Percentiles rank a stretch among this genome's conserved stretches.
phyloP scores from a whole-genome alignment of 2,888 invertebrate species.

The Alentia gelatinosa region DNA sequence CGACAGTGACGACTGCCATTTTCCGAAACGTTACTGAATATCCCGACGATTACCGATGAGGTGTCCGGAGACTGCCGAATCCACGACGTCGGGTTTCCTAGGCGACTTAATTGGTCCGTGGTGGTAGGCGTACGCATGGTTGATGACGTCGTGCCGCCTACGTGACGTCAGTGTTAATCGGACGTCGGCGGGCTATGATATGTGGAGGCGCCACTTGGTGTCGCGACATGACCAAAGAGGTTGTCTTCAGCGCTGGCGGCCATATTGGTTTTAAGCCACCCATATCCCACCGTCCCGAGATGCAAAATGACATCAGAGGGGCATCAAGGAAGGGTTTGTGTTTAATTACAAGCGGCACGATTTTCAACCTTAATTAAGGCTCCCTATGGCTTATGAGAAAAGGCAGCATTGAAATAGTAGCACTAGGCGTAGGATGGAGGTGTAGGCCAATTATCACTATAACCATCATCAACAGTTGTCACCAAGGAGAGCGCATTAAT shows the following conservation, averaged over 20 bases:
- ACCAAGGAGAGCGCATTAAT: too few species aligned
- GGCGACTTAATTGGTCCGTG: not conserved
- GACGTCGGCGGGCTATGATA: not conserved
- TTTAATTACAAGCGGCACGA: too few species aligned
- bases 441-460: too few species aligned
- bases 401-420: not conserved
- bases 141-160: not conserved
- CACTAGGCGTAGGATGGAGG: not conserved
- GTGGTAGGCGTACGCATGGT: not conserved
- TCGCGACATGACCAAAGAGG: not conserved
- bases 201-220: not conserved
- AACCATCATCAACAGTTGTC: too few species aligned
- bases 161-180: not conserved
- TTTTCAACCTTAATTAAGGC: not conserved
- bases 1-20: not conserved
- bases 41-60: constrained; percentile 31
- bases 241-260: not conserved
- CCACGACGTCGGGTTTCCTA: not conserved
- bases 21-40: constrained; percentile 36
- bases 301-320: too few species aligned
- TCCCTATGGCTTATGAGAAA: not conserved
- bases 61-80: not conserved
- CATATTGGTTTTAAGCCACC: too few species aligned
- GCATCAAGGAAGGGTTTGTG: not conserved
- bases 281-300: too few species aligned